These are phyloP conservation scores for Mormyrus hasselquistii DNA, from an alignment of 2,797 vertebrate genomes.

Conservation along the genomic window DNA sequence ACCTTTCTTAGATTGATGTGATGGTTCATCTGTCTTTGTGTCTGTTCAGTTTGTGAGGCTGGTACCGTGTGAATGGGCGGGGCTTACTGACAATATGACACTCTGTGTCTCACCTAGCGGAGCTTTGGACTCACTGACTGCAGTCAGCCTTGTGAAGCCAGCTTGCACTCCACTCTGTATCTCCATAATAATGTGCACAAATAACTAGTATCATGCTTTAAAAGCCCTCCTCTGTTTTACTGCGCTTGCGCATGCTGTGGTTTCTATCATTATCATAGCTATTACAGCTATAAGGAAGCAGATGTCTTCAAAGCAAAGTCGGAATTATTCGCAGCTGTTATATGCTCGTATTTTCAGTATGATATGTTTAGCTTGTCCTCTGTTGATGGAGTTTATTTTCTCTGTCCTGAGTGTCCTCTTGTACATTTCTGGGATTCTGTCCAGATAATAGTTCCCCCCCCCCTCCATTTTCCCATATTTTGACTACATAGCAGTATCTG, in stretches of 20 bases:
- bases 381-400: conserved; percentile 25
- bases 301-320: conserved; percentile 25
- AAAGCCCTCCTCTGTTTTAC: not conserved
- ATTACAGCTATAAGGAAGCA: not conserved
- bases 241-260: conserved; percentile 34
- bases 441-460: not conserved
- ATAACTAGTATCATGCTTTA: conserved; percentile 7
- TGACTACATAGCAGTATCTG: not conserved
- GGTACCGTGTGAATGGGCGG: not conserved
- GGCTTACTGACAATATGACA: not conserved
- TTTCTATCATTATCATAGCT: not conserved
- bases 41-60: not conserved
- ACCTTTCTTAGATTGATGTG: conserved; percentile 4
- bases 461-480: not conserved
- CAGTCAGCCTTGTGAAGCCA: not conserved
- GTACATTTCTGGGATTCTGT: not conserved
- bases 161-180: not conserved
- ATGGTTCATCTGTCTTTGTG: conserved; percentile 6
- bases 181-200: not conserved
- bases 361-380: conserved; percentile 2
- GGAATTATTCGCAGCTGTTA: conserved; percentile 42
- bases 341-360: conserved; percentile 17
- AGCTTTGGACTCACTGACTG: not conserved
- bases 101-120: not conserved
- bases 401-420: not conserved